Conservation (phyloP, 1,140 invertebrate species). For the Drosophila seguyi region DNA sequence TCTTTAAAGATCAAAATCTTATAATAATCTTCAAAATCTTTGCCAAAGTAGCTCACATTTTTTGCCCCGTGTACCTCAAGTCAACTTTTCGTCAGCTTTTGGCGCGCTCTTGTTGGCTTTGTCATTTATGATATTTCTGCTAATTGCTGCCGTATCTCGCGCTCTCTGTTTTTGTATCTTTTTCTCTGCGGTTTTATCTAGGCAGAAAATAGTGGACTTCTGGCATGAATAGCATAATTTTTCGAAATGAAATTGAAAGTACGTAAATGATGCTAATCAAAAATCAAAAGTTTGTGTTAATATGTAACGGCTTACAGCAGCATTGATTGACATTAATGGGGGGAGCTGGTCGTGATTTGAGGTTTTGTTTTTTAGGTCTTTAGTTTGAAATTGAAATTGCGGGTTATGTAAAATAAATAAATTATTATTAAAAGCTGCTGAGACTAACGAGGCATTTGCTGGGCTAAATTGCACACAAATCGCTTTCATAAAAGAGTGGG, state of each 20-base stretch:
- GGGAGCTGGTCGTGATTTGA: neutral
- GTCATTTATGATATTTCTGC: conserved; percentile 62
- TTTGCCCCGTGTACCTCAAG: neutral
- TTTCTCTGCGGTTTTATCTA: conserved; percentile 12
- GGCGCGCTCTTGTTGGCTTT: conserved; percentile 55
- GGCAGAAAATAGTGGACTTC: conserved; percentile 16
- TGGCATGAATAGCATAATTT: conserved; percentile 6
- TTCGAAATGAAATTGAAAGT: conserved; percentile 66
- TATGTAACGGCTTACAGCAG: conserved; percentile 35
- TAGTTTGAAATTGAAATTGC: neutral
- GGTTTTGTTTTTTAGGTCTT: neutral
- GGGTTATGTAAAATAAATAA: conserved; percentile 39
- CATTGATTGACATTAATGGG: conserved; percentile 59
- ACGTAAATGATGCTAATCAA: conserved; percentile 56
- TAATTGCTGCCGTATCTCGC: conserved; percentile 44
- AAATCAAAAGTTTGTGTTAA: conserved; percentile 54
- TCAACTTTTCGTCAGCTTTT: conserved; percentile 11
- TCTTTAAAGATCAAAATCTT: neutral
- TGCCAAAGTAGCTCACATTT: too few relatives aligned
- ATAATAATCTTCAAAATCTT: neutral
- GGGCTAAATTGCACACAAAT: conserved; percentile 38
- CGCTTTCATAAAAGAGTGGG: conserved; percentile 23
- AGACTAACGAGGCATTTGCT: conserved; percentile 38
- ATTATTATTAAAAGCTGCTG: conserved; percentile 28
- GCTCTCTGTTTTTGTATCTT: conserved; percentile 4